Conservation (phyloP, 1,140 invertebrate genomes). For the Dendroctonus ponderosae region DNA sequence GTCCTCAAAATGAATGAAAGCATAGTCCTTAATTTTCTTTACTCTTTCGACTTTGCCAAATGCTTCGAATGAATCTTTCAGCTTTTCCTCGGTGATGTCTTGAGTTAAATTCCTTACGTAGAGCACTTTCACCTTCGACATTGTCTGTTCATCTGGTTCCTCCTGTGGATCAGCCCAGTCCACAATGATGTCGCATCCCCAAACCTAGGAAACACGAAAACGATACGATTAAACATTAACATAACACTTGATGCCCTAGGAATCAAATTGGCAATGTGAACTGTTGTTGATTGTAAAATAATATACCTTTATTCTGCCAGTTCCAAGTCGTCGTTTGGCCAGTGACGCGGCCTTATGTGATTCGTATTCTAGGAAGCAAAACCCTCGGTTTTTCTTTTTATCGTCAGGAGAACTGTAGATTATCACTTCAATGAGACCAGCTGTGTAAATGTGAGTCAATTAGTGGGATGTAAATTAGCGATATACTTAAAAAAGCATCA, state of each 20-base stretch:
- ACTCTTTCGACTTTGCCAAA: slow-evolving; percentile 95
- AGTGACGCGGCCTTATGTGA: slow-evolving; percentile 98
- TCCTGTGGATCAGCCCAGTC: slow-evolving; percentile 99
- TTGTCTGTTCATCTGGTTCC: slow-evolving; percentile 97
- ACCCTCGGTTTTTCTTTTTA: slow-evolving; percentile 98
- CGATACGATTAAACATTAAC: too few relatives aligned
- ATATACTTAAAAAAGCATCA: slow-evolving; percentile 5
- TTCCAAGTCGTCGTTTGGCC: slow-evolving; percentile 91
- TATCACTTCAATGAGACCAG: slow-evolving; percentile 96
- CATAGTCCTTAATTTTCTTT: slow-evolving; percentile 99
- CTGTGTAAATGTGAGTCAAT: slow-evolving; percentile 54
- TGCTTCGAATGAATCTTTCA: slow-evolving; percentile 91
- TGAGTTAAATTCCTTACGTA: slow-evolving; percentile 97
- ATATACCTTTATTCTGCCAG: slow-evolving; percentile 80
- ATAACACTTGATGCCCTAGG: background rate
- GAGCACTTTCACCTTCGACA: slow-evolving; percentile 98
- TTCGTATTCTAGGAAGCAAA: slow-evolving; percentile 99
- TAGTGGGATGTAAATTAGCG: too few relatives aligned
- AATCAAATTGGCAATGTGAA: background rate
- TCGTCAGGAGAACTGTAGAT: slow-evolving; percentile 99
- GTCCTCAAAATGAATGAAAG: slow-evolving; percentile 98
- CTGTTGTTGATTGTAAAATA: background rate
- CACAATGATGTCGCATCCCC: slow-evolving; percentile 99
- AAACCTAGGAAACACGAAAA: slow-evolving; percentile 49
- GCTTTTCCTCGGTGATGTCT: slow-evolving; percentile 91